Conservation (phyloP, 2,113 vertebrate species). For the Holacanthus passer region DNA sequence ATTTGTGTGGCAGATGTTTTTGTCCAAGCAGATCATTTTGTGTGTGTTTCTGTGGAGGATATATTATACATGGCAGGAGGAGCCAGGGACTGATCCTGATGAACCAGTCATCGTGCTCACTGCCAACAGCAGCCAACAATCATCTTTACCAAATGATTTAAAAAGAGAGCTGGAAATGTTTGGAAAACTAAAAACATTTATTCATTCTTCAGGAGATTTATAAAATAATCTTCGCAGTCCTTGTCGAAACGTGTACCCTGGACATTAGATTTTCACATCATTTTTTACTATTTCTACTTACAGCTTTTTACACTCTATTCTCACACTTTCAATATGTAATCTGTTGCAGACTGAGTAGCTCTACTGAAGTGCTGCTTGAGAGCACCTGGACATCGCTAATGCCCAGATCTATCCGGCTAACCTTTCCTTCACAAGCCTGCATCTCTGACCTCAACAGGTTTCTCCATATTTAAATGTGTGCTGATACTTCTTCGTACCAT, state of each 20-base stretch:
- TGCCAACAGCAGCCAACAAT: background rate
- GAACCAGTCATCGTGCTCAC: background rate
- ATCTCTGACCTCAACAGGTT: background rate
- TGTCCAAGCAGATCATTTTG: background rate
- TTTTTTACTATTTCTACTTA: background rate
- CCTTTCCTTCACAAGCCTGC: background rate
- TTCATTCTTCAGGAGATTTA: background rate
- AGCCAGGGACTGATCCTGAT: too few species aligned
- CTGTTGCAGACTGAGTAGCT: background rate
- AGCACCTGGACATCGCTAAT: background rate
- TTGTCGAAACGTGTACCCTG: background rate
- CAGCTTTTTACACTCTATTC: background rate
- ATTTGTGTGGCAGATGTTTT: background rate
- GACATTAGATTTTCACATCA: background rate
- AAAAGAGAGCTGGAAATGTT: background rate
- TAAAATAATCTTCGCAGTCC: background rate
- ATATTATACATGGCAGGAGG: too few species aligned
- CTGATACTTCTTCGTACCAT: background rate
- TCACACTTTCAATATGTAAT: background rate
- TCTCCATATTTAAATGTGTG: background rate
- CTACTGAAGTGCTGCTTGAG: background rate
- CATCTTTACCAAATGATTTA: background rate
- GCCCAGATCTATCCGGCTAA: background rate
- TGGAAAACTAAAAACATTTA: background rate
- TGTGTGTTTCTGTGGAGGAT: too few species aligned